Percentiles rank a stretch among this genome's conserved stretches.
phyloP scores from a whole-genome alignment of 2,888 invertebrate genomes.

The Synergus umbraculus region DNA sequence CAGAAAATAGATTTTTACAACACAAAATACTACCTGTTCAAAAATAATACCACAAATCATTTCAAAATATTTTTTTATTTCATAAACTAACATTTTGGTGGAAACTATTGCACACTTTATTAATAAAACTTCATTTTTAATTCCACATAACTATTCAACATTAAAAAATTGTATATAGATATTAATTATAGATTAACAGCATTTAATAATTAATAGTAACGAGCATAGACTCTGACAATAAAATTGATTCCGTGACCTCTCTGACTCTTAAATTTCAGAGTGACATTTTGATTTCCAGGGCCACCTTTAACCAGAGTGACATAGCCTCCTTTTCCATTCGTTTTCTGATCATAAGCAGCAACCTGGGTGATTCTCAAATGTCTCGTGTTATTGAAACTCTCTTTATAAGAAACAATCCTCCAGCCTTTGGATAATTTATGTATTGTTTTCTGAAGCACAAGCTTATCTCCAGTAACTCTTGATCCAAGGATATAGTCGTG shows the following conservation, averaged over 20 bases:
- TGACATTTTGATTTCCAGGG: slow-evolving; percentile 65
- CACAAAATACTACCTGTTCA: too few species aligned
- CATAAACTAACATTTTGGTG: too few species aligned
- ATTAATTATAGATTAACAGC: neutral
- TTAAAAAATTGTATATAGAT: neutral
- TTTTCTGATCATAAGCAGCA: slow-evolving; percentile 75
- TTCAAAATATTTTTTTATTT: too few species aligned
- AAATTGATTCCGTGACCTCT: slow-evolving; percentile 76
- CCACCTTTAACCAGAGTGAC: slow-evolving; percentile 74
- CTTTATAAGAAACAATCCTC: slow-evolving; percentile 60
- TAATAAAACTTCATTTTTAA: too few species aligned
- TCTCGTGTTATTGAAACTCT: slow-evolving; percentile 59
- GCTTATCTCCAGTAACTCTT: slow-evolving; percentile 61
- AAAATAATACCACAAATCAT: too few species aligned
- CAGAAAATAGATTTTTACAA: neutral
- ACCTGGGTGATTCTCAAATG: slow-evolving; percentile 73
- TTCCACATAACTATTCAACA: neutral
- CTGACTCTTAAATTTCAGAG: slow-evolving; percentile 76
- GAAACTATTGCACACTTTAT: too few species aligned
- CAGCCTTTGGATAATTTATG: slow-evolving; percentile 64
- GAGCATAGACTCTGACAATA: slow-evolving; percentile 74
- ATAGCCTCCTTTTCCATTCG: slow-evolving; percentile 77
- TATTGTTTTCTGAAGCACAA: slow-evolving; percentile 58
- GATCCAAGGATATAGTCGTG: slow-evolving; percentile 63
- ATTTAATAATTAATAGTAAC: slow-evolving; percentile 40